Evolutionary conservation across 1,140 invertebrate species (phyloP).

Genomic region (Cydia amplana): DNA sequence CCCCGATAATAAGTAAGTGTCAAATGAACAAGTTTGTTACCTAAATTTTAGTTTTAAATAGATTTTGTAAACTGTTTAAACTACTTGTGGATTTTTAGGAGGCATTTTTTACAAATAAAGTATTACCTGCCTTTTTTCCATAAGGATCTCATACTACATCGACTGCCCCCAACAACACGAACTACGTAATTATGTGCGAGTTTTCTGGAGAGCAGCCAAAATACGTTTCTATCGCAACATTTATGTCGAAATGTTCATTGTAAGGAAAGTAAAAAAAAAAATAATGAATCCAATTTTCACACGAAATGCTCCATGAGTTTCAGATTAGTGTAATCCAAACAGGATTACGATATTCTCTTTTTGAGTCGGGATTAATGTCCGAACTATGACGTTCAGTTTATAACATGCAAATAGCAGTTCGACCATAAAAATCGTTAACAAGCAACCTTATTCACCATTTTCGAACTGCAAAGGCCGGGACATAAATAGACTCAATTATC

Average conservation of each 20-base stretch:
- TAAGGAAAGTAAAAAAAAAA: background rate
- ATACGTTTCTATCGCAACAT: constrained; percentile 33
- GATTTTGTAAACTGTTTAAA: background rate
- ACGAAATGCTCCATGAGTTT: background rate
- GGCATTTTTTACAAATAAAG: background rate
- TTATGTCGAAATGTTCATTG: constrained; percentile 14
- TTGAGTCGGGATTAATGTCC: background rate
- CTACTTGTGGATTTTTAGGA: background rate
- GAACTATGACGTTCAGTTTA: no score
- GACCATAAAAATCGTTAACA: no score
- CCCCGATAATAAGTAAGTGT: background rate
- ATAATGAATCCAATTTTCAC: constrained; percentile 4
- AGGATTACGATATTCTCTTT: background rate
- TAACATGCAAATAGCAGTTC: no score
- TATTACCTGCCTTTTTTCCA: background rate
- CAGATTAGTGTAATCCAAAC: background rate
- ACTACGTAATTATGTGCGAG: background rate
- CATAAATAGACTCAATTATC: no score
- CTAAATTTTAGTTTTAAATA: background rate
- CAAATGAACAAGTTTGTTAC: background rate
- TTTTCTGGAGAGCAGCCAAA: constrained; percentile 14
- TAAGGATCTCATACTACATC: background rate
- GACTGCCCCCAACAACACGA: background rate
- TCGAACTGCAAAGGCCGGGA: no score
- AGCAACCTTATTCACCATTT: no score